Conservation (phyloP, 2,797 vertebrate genomes). For the Onychomys arenicola region DNA sequence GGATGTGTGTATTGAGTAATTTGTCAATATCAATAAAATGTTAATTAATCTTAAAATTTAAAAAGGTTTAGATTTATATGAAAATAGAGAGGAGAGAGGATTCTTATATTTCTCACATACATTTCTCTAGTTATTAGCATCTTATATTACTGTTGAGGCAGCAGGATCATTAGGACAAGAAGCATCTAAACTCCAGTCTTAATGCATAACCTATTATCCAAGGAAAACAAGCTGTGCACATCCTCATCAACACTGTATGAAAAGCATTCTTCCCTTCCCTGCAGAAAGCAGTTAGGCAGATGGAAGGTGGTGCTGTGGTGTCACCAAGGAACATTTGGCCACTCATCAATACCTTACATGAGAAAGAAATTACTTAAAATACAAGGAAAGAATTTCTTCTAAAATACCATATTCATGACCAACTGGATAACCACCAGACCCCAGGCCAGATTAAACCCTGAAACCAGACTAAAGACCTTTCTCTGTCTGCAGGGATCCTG, state of each 20-base stretch:
- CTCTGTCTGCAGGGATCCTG: background rate
- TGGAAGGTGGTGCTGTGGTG: background rate
- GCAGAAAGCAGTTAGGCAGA: background rate
- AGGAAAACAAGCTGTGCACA: background rate
- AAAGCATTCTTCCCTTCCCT: background rate
- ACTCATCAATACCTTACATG: background rate
- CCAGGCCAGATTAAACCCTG: background rate
- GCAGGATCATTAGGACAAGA: background rate
- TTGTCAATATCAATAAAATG: constrained; percentile 37
- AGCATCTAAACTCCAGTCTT: background rate
- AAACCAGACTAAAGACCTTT: background rate
- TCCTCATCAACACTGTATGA: background rate
- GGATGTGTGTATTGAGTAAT: background rate
- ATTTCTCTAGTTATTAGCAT: background rate
- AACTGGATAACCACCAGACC: background rate
- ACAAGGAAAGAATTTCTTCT: background rate
- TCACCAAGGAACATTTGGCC: background rate
- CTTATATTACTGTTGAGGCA: background rate
- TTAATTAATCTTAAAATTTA: constrained; percentile 47
- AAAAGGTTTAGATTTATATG: background rate
- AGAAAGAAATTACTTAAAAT: background rate
- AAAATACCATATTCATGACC: background rate
- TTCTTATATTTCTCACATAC: background rate
- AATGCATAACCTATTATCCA: background rate
- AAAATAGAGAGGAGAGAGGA: background rate